A percentile compares a stretch with the other conserved stretches of the same genome.
Evolutionary conservation across 2,113 vertebrate genomes (phyloP).

Genomic region (Climacteris rufus): DNA sequence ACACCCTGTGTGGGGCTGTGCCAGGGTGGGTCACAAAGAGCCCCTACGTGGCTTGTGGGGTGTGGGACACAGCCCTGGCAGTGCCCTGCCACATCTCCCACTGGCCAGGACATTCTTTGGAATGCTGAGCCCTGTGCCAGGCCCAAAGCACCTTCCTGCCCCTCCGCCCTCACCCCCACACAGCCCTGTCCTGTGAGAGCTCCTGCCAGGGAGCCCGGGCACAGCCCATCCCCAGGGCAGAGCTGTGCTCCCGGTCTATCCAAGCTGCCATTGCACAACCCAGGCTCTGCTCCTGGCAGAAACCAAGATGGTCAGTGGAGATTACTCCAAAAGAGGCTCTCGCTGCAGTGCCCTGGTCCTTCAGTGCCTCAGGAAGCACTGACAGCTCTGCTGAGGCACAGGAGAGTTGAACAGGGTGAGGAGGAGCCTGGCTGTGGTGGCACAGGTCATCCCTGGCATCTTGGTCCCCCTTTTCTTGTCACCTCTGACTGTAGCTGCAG

Average conservation of each 20-base stretch:
- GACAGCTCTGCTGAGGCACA: background rate
- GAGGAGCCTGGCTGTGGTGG: too few species aligned
- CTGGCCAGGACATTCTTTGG: background rate
- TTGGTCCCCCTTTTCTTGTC: background rate
- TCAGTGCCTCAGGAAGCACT: background rate
- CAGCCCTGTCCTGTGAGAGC: background rate
- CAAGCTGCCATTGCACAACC: background rate
- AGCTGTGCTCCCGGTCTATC: background rate
- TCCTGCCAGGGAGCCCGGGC: background rate
- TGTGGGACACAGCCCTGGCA: background rate
- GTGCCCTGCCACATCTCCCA: background rate
- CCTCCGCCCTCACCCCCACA: background rate
- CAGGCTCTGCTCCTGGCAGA: background rate
- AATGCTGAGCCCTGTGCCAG: background rate
- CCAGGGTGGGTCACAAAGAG: background rate
- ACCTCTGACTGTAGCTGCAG: background rate
- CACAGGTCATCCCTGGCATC: background rate
- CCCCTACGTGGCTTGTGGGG: background rate
- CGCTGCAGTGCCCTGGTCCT: background rate
- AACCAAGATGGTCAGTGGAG: background rate
- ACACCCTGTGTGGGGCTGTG: fast-evolving
- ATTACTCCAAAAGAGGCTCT: background rate
- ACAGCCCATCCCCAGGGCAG: background rate
- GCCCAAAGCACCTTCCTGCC: background rate
- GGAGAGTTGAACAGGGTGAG: background rate